These are phyloP conservation scores for Caracal caracal DNA, from an alignment of 2,113 vertebrate species.

Conservation along the genomic window DNA sequence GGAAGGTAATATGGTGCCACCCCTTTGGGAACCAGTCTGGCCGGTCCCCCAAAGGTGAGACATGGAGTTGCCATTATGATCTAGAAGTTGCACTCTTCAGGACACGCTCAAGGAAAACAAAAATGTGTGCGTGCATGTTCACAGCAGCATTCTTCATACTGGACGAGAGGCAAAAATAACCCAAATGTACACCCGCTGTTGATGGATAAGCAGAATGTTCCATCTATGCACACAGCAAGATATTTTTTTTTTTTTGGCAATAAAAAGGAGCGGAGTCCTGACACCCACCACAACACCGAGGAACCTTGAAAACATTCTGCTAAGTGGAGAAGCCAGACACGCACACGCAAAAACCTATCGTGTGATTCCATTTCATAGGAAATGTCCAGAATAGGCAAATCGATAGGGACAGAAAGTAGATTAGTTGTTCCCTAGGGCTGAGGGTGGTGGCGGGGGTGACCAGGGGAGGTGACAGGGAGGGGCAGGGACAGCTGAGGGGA, in stretches of 20 bases:
- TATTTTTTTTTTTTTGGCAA: no score
- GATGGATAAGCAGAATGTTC: neutral
- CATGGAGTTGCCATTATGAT: neutral
- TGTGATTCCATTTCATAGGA: neutral
- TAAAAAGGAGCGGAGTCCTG: neutral
- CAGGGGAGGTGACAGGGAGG: neutral
- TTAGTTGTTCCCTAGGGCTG: neutral
- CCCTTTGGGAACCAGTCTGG: neutral
- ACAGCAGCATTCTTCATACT: neutral
- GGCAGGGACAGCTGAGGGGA: neutral
- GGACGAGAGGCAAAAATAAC: neutral
- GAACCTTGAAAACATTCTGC: neutral
- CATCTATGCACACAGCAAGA: rapidly evolving
- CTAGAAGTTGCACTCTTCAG: neutral
- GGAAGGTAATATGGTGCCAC: neutral
- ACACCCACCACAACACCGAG: neutral
- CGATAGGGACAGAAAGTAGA: neutral
- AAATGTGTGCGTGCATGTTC: neutral
- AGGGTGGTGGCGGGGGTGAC: neutral
- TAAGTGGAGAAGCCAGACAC: neutral
- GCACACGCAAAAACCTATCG: rapidly evolving
- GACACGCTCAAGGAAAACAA: neutral
- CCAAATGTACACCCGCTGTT: neutral
- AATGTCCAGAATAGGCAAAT: neutral
- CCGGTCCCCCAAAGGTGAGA: neutral